A percentile compares a stretch with the other conserved stretches of the same genome.
Conservation (phyloP, 2,113 vertebrate species). For the Lanius collurio region DNA sequence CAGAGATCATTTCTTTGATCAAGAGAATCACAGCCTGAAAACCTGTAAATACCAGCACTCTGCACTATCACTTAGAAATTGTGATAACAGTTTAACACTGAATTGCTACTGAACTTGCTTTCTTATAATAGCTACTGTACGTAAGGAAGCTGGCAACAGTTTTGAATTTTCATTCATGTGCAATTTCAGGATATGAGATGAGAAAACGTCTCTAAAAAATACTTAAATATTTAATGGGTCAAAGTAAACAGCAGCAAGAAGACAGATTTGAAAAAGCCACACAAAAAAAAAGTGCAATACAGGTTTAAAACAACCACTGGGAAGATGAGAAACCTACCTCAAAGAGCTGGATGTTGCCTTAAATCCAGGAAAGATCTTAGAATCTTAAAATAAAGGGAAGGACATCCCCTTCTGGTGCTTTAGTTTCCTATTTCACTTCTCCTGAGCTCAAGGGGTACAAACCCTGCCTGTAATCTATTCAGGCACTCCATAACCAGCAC, state of each 20-base stretch:
- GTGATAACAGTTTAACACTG: conserved; percentile 1
- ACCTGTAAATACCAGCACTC: conserved; percentile 28
- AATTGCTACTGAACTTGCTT: conserved; percentile 29
- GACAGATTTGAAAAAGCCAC: neutral
- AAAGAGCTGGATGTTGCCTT: neutral
- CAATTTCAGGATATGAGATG: conserved; percentile 44
- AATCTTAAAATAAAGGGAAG: neutral
- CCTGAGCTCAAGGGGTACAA: neutral
- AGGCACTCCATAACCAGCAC: neutral
- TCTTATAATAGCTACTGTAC: conserved; percentile 51
- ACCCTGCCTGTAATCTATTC: neutral
- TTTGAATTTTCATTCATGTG: conserved; percentile 45
- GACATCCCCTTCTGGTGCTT: neutral
- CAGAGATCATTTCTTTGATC: neutral
- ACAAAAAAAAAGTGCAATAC: neutral
- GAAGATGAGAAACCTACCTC: neutral
- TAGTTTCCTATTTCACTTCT: neutral
- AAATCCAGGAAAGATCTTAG: neutral
- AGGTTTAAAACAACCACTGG: neutral
- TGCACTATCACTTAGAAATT: neutral
- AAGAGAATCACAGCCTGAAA: conserved; percentile 16
- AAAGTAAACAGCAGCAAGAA: neutral
- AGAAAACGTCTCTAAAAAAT: conserved; percentile 23
- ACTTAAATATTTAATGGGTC: neutral
- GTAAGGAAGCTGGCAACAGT: conserved; percentile 19